phyloP scores from a whole-genome alignment of 1,140 invertebrate species.

The Helicorthomorpha holstii region DNA sequence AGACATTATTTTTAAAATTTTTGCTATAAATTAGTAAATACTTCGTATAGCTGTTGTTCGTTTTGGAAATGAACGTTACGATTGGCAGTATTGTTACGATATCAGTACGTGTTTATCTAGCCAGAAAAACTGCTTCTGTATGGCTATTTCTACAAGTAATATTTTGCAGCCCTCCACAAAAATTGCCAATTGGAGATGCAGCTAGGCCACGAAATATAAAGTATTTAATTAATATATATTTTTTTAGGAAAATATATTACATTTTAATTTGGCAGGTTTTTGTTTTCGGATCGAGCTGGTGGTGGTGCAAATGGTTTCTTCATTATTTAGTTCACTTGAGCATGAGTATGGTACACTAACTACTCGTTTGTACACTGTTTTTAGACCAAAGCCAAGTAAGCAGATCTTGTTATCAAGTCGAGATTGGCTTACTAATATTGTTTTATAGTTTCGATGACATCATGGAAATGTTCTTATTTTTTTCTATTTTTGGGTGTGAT shows the following conservation, averaged over 20 bases:
- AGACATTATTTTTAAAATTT: no score
- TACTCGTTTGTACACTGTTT: constrained; percentile 76
- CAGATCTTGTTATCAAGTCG: neutral
- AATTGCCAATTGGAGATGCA: neutral
- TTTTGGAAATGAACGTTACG: constrained; percentile 38
- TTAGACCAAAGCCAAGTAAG: constrained; percentile 53
- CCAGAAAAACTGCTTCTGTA: constrained; percentile 50
- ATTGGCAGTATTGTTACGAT: constrained; percentile 69
- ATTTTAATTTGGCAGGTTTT: constrained; percentile 47
- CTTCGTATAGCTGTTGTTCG: constrained; percentile 18
- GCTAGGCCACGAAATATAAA: constrained; percentile 56
- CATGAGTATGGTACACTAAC: constrained; percentile 76
- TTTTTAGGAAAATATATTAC: no score
- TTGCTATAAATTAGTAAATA: no score
- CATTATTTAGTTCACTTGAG: constrained; percentile 81
- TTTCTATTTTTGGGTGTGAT: constrained; percentile 21
- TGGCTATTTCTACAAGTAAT: constrained; percentile 70
- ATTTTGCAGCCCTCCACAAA: constrained; percentile 72
- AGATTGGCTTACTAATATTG: no score
- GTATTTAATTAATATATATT: constrained; percentile 25
- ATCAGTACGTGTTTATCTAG: constrained; percentile 55
- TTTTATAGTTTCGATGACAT: constrained; percentile 13
- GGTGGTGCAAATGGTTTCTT: constrained; percentile 91
- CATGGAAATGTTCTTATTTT: constrained; percentile 54
- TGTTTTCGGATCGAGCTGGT: constrained; percentile 88